Evolutionary conservation across 2,113 vertebrate genomes (phyloP), one percentile per base, ranked within the genome.

Genomic region (Cettia cetti): DNA sequence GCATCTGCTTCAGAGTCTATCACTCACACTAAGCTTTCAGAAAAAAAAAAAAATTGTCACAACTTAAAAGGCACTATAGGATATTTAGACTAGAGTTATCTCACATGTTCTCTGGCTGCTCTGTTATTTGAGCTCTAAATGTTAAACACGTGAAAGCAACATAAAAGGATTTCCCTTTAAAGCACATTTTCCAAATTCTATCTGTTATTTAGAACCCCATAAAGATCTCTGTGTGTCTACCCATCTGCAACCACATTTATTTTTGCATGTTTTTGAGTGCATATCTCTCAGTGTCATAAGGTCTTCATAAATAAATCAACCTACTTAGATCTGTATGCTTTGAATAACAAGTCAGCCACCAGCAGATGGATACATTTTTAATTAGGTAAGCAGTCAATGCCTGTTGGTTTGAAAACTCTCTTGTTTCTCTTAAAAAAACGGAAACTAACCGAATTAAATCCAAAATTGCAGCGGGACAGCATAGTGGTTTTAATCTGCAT

Each of bases 281-380:
- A 45, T 95, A 97, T 91, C 94, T 97, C 97, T 96, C 93, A 86
- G 95, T 97, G 97, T 97, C 92, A 94, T 57, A 95, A 97, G 96
- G 94, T 97, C 96, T 97, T 98, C 97, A 98, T 97, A 98, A 98
- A 98, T 98, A 98, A 98, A 98, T 95, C 97, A 98, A 91, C 88
- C 93, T 89, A 94, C 97, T 98, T 93, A 96, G 85, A 97, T 97
- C 92, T 95, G 94, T 93, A 95, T 96, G 94, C 96, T 97, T 94
- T 97, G 97, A 97, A 97, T 94, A 95, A 94, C 94, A 93, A 98
- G 86, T 60, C 95, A 97, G 92, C 94, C 93, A 95, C 94, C 68
- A 97, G 94, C 98, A 98, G 98, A 98, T 97, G 98, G 98, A 93
- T 92, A 97, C 96, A 98, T 98, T 97, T 98, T 97, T 98, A 98